Evolutionary conservation across 2,113 vertebrate species (phyloP).

Genomic region (Pyxicephalus adspersus): DNA sequence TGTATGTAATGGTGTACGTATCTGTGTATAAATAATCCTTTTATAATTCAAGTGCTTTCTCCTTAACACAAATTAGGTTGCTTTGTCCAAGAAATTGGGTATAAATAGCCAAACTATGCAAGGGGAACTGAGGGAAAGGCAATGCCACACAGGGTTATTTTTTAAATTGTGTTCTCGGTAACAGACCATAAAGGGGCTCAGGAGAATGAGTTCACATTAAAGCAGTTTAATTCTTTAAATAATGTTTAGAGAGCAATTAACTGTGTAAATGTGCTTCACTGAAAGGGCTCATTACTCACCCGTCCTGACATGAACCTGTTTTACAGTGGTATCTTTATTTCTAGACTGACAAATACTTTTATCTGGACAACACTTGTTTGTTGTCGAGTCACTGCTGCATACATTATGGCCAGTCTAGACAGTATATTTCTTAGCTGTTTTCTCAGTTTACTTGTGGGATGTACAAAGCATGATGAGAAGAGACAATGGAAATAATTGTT

Average conservation of each 20-base stretch:
- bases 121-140: constrained; percentile 16
- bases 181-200: constrained; percentile 34
- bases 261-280: constrained; percentile 28
- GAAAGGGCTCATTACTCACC: constrained; percentile 36
- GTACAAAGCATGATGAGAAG: constrained; percentile 7
- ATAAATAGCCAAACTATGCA: neutral
- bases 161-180: constrained; percentile 29
- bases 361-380: constrained; percentile 39
- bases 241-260: constrained; percentile 52
- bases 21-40: no score
- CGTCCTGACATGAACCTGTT: constrained; percentile 42
- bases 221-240: constrained; percentile 35
- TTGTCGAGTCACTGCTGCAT: constrained; percentile 3
- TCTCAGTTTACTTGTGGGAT: constrained; percentile 29
- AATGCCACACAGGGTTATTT: constrained; percentile 23
- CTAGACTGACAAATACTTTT: constrained; percentile 32
- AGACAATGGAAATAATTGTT: constrained; percentile 50
- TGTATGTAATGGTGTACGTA: no score
- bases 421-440: constrained; percentile 32
- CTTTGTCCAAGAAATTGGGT: no score
- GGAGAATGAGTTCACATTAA: constrained; percentile 22
- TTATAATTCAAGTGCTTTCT: no score
- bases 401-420: constrained; percentile 49
- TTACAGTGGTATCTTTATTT: constrained; percentile 11
- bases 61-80: no score